phyloP scores from a whole-genome alignment of 2,113 vertebrate species.

The Pholis gunnellus region DNA sequence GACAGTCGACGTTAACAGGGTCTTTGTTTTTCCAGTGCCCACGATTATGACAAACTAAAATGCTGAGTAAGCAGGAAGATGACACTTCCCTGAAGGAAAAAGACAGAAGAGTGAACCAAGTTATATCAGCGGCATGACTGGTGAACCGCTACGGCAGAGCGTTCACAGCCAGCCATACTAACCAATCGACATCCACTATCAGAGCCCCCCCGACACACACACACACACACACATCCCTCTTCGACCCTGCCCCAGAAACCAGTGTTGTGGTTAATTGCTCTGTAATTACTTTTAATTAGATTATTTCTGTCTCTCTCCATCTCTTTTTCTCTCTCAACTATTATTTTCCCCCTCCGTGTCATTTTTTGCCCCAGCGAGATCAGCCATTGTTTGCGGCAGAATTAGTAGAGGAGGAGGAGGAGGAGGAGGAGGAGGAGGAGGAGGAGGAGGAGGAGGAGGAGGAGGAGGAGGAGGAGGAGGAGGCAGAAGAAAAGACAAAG shows the following conservation, averaged over 20 bases:
- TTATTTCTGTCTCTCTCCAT: conserved; percentile 74
- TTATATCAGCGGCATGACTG: conserved; percentile 12
- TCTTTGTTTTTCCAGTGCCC: not conserved
- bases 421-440: conserved; percentile 14
- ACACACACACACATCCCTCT: not conserved
- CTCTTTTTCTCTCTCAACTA: conserved; percentile 36
- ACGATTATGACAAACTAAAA: not conserved
- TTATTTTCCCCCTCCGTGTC: conserved; percentile 42
- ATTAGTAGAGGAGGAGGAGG: conserved; percentile 10
- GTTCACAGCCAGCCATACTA: conserved; percentile 12
- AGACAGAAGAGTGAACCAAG: not conserved
- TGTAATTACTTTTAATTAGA: conserved; percentile 82
- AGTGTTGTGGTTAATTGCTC: conserved; percentile 77
- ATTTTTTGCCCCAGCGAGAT: conserved; percentile 35
- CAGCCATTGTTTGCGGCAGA: conserved; percentile 58
- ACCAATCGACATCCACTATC: conserved; percentile 42
- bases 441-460: conserved; percentile 3
- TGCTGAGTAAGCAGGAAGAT: not conserved
- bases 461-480: conserved; percentile 5
- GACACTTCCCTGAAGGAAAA: not conserved
- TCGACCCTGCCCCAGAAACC: conserved; percentile 55
- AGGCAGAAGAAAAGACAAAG: conserved; percentile 33
- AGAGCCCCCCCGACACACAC: not conserved
- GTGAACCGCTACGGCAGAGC: conserved; percentile 13
- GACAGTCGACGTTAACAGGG: not conserved